Evolutionary conservation across 2,888 invertebrate genomes (phyloP), one percentile per base, ranked within the genome.

Genomic region (Aporophyla nigra): DNA sequence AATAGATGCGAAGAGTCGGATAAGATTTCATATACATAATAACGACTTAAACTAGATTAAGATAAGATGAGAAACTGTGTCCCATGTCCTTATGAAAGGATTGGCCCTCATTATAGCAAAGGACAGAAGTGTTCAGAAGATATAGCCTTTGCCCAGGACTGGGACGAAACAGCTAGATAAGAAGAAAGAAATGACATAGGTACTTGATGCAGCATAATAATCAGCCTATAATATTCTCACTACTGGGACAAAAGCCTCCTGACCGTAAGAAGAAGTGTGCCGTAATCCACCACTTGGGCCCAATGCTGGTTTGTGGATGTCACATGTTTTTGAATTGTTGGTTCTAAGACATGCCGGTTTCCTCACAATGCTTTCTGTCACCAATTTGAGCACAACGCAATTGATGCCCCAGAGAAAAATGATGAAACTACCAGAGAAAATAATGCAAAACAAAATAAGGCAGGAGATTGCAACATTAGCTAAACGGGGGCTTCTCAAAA

Each of bases 401-500:
- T 33, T 33, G 33, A 33, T 33, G 33, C 33, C 33, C 3, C 33
- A 33, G 3, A 33, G 1, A 65, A 53, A 61, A 56, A 72, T 58
- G 24, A 74, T 63, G 65, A 83, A 49, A 69, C 54, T 27, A 24
- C 24, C 14, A 71, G 33, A 40, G 24, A 67, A 65, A 80, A 83
- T 73, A 67, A 67, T 65, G 56, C 54, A 68, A 77, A 83, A 86
- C 19, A 53, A 80, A 78, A 85, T 76, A 76, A 85, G 70, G 70
- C 71, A 82, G 67, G 73, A 85, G 72, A 78, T 81, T 83, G 65
- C 86, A 85, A 84, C 82, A 82, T 78, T 82, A 86, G 82, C 77
- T 84, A 88, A 88, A 86, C 81, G 83, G 82, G 88, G 87, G 92
- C 90, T 90, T 88, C 87, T 91, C 88, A 91, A 94, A 94, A 93